Base-by-base conservation (phyloP, 2,797 vertebrate species). In the Carduelis carduelis region DNA sequence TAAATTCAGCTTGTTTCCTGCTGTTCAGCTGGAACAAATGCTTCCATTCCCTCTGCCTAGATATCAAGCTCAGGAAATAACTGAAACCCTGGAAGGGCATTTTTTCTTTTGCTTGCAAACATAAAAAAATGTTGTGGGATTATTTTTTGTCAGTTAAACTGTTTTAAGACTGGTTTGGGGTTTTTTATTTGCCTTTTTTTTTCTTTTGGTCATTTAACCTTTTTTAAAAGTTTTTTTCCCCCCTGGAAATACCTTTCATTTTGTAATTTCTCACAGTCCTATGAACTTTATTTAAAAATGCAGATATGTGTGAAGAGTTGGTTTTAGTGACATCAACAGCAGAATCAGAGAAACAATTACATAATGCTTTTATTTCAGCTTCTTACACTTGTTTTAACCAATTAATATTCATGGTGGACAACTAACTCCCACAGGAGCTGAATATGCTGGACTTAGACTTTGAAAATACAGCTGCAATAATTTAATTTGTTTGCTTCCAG, bases 11-110 rank as follows among this genome's bases (percentile, higher is more conserved):
- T 91, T 49, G 44, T 78, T 90, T 79, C 90, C 63, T 89, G 37
- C 78, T 94, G 72, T 86, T 94, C 85, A 84, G 44, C 80, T 90
- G 86, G 83, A 91, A 95, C 88, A 90, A 90, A 94, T 91, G 30
- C 43, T 88, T 78, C 72, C 21, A 81, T 76, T 77, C 65, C 57
- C 28, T 74, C 55, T 49, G 39, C 41, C 23, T 46, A 66, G 78
- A 46, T 66, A 92, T 43, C 64, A 85, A 80, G 47, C 23, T 39
- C 32, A 70, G 37, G 75, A 91, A 90, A 89, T 13, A 90, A 37
- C 60, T 82, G 77, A 70, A 88, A 82, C 7, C 12, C 39, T 79
- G 66, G 9, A 78, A 90, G 3, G 17, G 7, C 12, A 9, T 52
- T 77, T 75, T 63, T 53, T 47, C 8, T 41, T 59, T 49, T 24